Percentiles rank a stretch among this genome's conserved stretches.
Evolutionary conservation across 2,888 invertebrate genomes (phyloP).

Genomic region (Drosophila antonietae): DNA sequence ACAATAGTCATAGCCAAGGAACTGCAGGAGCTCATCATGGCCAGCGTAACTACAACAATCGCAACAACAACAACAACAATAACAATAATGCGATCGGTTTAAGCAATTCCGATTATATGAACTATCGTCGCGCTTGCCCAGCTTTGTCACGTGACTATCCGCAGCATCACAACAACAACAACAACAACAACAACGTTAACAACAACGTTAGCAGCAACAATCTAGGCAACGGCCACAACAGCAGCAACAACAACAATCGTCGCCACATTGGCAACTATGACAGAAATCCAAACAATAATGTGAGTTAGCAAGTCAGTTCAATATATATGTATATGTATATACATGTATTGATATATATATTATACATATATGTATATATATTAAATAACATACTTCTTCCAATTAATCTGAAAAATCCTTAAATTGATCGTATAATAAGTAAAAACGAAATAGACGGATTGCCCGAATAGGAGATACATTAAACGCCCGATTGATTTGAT

Average conservation of each 20-base stretch:
- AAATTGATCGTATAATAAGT: no score
- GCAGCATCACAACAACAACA: conserved; percentile 44
- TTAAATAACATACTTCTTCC: no score
- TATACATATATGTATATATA: no score
- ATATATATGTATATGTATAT: no score
- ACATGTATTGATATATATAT: no score
- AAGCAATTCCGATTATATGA: conserved; percentile 60
- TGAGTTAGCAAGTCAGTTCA: conserved; percentile 41
- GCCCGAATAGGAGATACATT: no score
- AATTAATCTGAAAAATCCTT: no score
- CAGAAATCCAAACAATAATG: conserved; percentile 62
- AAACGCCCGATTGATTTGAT: no score
- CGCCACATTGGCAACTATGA: conserved; percentile 66
- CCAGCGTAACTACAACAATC: conserved; percentile 55
- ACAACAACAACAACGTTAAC: conserved; percentile 42
- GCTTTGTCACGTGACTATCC: conserved; percentile 56
- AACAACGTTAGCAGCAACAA: conserved; percentile 48
- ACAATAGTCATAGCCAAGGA: conserved; percentile 71
- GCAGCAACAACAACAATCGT: conserved; percentile 61
- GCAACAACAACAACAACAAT: conserved; percentile 39
- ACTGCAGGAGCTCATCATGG: conserved; percentile 52
- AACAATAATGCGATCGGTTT: conserved; percentile 44
- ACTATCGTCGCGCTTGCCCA: conserved; percentile 63
- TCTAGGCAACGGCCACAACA: conserved; percentile 48
- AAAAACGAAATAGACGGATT: no score